phyloP scores from a whole-genome alignment of 1,140 invertebrate genomes.

The Saccostrea glomerata region DNA sequence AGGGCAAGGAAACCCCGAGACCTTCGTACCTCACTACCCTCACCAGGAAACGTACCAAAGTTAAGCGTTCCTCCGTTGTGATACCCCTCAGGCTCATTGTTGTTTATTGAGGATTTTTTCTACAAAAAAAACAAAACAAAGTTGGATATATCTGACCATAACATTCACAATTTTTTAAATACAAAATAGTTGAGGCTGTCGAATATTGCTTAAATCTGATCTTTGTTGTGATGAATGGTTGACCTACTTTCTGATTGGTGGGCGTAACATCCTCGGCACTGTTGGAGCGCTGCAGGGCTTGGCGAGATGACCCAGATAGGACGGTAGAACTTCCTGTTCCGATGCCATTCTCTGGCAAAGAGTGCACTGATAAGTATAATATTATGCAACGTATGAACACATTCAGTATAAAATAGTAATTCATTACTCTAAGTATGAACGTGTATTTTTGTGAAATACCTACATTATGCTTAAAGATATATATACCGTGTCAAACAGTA shows the following conservation, averaged over 20 bases:
- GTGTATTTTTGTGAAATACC: too few species aligned
- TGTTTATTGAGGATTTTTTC: slow-evolving; percentile 82
- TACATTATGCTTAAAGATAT: too few species aligned
- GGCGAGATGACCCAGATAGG: slow-evolving; percentile 51
- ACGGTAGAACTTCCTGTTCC: slow-evolving; percentile 43
- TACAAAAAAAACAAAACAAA: slow-evolving; percentile 78
- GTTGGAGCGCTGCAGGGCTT: slow-evolving; percentile 69
- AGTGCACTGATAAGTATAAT: slow-evolving; percentile 58
- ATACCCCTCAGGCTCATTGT: slow-evolving; percentile 72
- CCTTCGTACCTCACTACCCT: slow-evolving; percentile 62
- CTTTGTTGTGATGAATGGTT: background rate
- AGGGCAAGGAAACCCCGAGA: slow-evolving; percentile 82
- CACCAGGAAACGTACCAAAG: slow-evolving; percentile 73
- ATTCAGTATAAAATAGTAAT: background rate
- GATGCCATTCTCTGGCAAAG: slow-evolving; percentile 43
- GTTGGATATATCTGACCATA: too few species aligned
- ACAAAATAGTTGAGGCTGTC: too few species aligned
- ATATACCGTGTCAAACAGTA: too few species aligned
- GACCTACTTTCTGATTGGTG: slow-evolving; percentile 62
- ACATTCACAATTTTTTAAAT: too few species aligned
- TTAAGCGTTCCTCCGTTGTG: slow-evolving; percentile 83
- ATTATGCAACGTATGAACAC: background rate
- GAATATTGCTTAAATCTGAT: background rate
- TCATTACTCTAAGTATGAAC: too few species aligned
- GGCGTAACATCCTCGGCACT: slow-evolving; percentile 69